Evolutionary conservation across 2,888 invertebrate species (phyloP).

Genomic region (Onthophagus sagittarius): DNA sequence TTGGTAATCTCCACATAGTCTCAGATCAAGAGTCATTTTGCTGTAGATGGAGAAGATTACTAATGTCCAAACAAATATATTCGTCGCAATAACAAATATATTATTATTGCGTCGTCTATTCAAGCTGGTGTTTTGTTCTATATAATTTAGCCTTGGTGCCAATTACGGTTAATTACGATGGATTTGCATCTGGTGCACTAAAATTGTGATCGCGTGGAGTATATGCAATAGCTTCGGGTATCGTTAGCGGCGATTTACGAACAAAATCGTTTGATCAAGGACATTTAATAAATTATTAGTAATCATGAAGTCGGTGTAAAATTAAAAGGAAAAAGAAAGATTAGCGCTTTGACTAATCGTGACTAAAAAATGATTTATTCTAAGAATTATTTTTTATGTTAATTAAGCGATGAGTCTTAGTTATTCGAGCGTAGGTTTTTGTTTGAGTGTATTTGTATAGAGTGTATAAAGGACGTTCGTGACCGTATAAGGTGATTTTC

Average conservation of each 20-base stretch:
- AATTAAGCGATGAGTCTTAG: background rate
- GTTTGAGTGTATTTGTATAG: background rate
- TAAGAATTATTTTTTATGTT: background rate
- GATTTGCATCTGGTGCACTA: background rate
- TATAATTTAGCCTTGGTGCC: background rate
- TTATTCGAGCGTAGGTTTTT: background rate
- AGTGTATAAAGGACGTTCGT: background rate
- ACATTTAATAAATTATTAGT: background rate
- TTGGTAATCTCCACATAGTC: too few relatives aligned
- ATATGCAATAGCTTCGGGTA: background rate
- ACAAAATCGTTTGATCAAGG: background rate
- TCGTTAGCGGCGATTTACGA: background rate
- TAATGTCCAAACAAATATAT: too few relatives aligned
- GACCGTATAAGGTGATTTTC: background rate
- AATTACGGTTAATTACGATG: background rate
- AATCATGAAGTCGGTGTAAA: background rate
- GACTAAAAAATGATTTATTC: background rate
- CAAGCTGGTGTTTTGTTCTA: background rate
- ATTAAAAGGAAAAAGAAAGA: too few relatives aligned
- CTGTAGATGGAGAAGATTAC: too few relatives aligned
- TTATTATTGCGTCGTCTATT: background rate
- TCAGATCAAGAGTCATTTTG: too few relatives aligned
- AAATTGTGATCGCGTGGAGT: background rate
- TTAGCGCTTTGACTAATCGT: too few relatives aligned
- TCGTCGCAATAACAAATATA: background rate